These are phyloP conservation scores for Scylla paramamosain DNA, from an alignment of 1,140 invertebrate genomes.

Conservation along the genomic window DNA sequence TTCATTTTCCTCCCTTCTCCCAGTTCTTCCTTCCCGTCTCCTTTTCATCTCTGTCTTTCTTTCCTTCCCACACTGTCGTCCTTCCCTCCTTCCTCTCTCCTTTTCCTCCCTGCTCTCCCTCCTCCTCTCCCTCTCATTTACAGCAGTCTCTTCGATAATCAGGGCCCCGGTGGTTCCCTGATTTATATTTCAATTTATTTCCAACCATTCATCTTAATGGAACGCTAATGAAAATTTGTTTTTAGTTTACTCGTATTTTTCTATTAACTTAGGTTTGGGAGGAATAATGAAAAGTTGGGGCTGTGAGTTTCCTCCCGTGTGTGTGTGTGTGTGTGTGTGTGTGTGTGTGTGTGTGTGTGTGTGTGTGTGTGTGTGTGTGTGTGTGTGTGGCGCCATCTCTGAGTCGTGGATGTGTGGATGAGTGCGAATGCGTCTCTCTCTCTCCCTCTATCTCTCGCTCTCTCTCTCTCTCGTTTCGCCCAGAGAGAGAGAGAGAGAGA, in stretches of 20 bases:
- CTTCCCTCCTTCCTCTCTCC: neutral
- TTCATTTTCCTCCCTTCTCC: neutral
- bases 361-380: neutral
- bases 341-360: neutral
- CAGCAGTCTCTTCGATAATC: conserved; percentile 54
- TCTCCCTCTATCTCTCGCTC: too few relatives aligned
- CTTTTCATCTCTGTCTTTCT: neutral
- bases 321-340: neutral
- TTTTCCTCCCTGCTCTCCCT: neutral
- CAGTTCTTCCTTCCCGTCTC: neutral
- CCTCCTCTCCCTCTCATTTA: neutral
- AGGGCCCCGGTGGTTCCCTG: conserved; percentile 50
- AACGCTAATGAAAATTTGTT: conserved; percentile 72
- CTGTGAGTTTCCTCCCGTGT: neutral
- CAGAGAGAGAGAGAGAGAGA: too few relatives aligned
- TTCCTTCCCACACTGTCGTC: neutral
- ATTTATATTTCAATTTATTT: conserved; percentile 74
- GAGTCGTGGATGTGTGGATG: neutral
- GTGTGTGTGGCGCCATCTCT: neutral
- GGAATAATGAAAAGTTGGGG: conserved; percentile 62
- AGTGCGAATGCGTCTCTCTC: neutral
- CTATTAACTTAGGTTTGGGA: conserved; percentile 67
- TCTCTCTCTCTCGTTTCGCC: too few relatives aligned
- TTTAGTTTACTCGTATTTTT: conserved; percentile 73
- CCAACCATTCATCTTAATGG: conserved; percentile 70